Evolutionary conservation across 2,113 vertebrate species (phyloP), one percentile per base, ranked within the genome.

Genomic region (Suricata suricatta): DNA sequence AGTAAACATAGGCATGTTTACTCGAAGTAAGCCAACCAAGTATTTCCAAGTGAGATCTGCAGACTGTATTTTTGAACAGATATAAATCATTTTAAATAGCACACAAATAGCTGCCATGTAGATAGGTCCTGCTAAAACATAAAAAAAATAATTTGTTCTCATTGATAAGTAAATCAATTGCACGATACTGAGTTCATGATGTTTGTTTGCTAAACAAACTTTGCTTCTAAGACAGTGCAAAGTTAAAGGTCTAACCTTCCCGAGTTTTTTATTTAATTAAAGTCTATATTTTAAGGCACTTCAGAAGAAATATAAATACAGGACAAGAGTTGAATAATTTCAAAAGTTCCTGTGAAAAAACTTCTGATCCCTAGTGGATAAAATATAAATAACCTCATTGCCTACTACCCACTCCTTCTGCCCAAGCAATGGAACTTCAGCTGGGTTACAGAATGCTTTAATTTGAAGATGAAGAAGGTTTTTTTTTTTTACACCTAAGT

Each of bases 261-360:
- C 54, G 57, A 5, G 1, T 76, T 93, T 88, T 97, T 80, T 10
- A 85, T 44, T 88, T 91, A 91, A 82, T 94, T 72, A 54, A 66
- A 83, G 17, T 82, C 44, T 86, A 1, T 41, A 81, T 94, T 87
- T 97, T 86, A 85, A 96, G 25, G n/a, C 31, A 68, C 25, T 79
- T 96, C 50, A 54, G 85, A 68, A 52, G 47, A 88, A 95, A 76
- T 96, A 79, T 35, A 88, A 95, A 80, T 44, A 52, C 1, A 88
- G 52, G 33, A 38, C 3, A 0, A 25, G 44, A 92, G 33, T 31
- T 17, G 52, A 90, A 83, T 66, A 71, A 96, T 84, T 81, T 4
- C n/a, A 52, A 29, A 93, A 84, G 44, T 95, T 96, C 90, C 68
- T 35, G 0, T 72, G 12, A 66, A 93, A 93, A 74, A 93, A 68